These are phyloP conservation scores for Pristionchus mayeri DNA, from an alignment of 2,888 invertebrate genomes.

Conservation along the genomic window DNA sequence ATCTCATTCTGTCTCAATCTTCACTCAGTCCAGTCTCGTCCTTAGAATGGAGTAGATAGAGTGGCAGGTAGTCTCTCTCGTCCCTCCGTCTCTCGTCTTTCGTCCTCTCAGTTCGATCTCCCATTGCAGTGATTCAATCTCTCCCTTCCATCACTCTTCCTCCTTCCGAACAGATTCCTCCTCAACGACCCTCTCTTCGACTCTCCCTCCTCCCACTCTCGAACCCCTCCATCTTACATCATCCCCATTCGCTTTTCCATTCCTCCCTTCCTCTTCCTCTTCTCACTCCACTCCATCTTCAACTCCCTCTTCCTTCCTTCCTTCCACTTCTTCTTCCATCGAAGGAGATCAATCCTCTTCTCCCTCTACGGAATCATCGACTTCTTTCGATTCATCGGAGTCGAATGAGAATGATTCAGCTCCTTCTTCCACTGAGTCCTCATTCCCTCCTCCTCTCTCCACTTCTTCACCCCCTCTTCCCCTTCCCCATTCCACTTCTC, in stretches of 20 bases:
- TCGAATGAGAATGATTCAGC: neutral
- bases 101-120: neutral
- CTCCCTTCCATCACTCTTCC: slow-evolving; percentile 6
- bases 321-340: neutral
- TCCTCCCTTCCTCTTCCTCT: neutral
- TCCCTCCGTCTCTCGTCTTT: neutral
- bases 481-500: neutral
- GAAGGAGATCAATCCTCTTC: neutral
- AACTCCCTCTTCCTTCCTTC: neutral
- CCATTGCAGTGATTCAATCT: slow-evolving; percentile 2
- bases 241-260: neutral
- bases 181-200: neutral
- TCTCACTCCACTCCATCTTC: neutral
- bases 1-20: neutral
- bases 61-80: too few relatives aligned
- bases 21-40: neutral
- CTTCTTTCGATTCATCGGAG: too few relatives aligned
- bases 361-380: neutral
- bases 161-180: slow-evolving; percentile 12
- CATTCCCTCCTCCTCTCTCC: neutral
- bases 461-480: neutral
- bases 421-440: neutral
- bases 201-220: neutral
- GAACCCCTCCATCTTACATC: slow-evolving; percentile 11
- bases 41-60: too few relatives aligned